phyloP scores from a whole-genome alignment of 2,113 vertebrate species.

The Carassius auratus region DNA sequence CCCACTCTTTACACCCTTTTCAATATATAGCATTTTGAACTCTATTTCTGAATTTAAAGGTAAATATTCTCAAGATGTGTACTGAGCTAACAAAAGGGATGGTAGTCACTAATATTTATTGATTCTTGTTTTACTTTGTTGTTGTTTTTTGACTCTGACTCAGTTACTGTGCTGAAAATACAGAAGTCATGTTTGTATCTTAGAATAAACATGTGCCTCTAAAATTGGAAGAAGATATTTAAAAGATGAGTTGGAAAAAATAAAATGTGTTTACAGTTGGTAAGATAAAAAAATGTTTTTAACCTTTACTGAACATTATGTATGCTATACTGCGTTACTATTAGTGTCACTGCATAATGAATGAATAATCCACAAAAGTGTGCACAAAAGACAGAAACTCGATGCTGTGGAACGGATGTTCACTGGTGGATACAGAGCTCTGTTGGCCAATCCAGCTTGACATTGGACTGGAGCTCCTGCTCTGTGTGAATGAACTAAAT shows the following conservation, averaged over 20 bases:
- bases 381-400: no score
- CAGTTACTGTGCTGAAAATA: no score
- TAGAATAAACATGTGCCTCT: background rate
- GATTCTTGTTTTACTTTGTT: background rate
- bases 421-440: no score
- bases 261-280: background rate
- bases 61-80: background rate
- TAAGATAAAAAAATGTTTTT: background rate
- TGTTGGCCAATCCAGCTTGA: no score
- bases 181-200: background rate
- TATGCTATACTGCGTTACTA: background rate
- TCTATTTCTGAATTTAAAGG: background rate
- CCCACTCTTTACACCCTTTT: background rate
- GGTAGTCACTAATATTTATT: slow-evolving; percentile 34
- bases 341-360: background rate
- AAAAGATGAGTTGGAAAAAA: background rate
- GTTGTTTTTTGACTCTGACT: no score
- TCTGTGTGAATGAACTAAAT: no score
- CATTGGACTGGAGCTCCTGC: no score
- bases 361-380: background rate
- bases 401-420: no score
- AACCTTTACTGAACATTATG: background rate
- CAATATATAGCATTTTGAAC: background rate
- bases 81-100: slow-evolving; percentile 18
- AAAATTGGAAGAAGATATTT: background rate